Percentiles rank a stretch among this genome's conserved stretches.
These are phyloP conservation scores for Dugesia japonica DNA, from an alignment of 2,888 invertebrate species.

Conservation along the genomic window DNA sequence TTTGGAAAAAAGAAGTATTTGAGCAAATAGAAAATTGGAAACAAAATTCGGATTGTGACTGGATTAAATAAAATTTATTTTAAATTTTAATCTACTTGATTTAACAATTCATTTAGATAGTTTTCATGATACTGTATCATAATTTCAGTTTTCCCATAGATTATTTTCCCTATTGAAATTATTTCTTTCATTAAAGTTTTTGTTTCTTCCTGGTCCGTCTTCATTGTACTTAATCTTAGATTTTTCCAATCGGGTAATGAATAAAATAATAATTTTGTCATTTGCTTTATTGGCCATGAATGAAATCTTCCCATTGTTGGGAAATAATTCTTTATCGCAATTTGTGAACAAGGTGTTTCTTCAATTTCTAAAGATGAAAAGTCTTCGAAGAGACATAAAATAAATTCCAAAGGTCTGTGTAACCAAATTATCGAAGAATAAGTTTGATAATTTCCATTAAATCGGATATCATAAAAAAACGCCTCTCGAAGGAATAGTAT, in stretches of 20 bases:
- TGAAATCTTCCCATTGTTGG: background rate
- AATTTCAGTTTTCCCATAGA: background rate
- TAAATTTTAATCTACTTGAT: too few species aligned
- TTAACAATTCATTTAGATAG: too few species aligned
- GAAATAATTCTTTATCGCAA: background rate
- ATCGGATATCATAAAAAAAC: background rate
- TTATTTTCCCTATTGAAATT: background rate
- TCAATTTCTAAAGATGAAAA: background rate
- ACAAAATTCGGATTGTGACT: too few species aligned
- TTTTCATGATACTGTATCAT: background rate
- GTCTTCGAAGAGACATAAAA: background rate
- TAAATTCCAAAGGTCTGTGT: background rate
- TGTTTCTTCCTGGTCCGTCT: background rate
- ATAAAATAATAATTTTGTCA: background rate
- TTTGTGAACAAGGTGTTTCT: background rate
- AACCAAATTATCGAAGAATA: background rate
- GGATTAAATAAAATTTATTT: too few species aligned
- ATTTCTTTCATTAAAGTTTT: background rate
- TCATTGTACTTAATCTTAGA: background rate
- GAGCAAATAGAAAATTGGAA: background rate
- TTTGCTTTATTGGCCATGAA: background rate
- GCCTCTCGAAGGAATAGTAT: background rate
- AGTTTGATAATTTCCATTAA: background rate
- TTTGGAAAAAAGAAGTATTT: background rate
- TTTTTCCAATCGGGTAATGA: background rate